Percentiles rank a stretch among this genome's conserved stretches.
Evolutionary conservation across 2,888 invertebrate species (phyloP).

Genomic region (Cantharis lateralis): DNA sequence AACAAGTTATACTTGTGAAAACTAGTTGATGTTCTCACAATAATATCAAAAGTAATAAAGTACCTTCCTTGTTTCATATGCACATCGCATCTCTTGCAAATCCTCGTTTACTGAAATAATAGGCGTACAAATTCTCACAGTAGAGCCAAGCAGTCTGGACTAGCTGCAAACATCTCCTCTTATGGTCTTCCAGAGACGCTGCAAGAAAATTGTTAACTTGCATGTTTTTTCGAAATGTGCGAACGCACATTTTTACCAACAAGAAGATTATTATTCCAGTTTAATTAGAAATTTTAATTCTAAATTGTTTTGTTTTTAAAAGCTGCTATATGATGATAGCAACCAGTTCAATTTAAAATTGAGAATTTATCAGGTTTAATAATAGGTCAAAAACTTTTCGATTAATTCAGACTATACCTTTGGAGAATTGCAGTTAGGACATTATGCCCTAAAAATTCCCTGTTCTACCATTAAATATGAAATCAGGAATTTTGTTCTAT

Average conservation of each 20-base stretch:
- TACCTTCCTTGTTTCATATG: conserved; percentile 50
- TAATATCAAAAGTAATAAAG: conserved; percentile 48
- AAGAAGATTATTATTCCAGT: not conserved
- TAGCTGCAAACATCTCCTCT: conserved; percentile 45
- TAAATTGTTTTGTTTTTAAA: not conserved
- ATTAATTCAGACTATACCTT: too few relatives aligned
- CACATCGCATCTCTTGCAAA: conserved; percentile 53
- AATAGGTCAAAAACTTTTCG: too few relatives aligned
- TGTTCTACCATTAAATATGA: too few relatives aligned
- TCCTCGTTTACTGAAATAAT: conserved; percentile 53
- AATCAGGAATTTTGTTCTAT: too few relatives aligned
- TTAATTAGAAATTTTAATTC: not conserved
- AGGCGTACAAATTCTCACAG: conserved; percentile 53
- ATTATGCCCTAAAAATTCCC: too few relatives aligned
- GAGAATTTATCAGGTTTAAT: too few relatives aligned
- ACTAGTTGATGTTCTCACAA: conserved; percentile 49
- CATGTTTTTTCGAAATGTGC: not conserved
- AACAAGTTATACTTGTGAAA: conserved; percentile 1
- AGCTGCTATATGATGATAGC: not conserved
- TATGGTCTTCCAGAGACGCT: conserved; percentile 45
- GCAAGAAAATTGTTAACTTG: conserved; percentile 7
- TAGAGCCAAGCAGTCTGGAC: conserved; percentile 54
- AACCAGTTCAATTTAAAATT: not conserved
- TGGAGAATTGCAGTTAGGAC: too few relatives aligned
- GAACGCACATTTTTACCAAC: not conserved